Percentiles rank a stretch among this genome's conserved stretches.
phyloP scores from a whole-genome alignment of 2,888 invertebrate species.

The Harpalus rubripes region DNA sequence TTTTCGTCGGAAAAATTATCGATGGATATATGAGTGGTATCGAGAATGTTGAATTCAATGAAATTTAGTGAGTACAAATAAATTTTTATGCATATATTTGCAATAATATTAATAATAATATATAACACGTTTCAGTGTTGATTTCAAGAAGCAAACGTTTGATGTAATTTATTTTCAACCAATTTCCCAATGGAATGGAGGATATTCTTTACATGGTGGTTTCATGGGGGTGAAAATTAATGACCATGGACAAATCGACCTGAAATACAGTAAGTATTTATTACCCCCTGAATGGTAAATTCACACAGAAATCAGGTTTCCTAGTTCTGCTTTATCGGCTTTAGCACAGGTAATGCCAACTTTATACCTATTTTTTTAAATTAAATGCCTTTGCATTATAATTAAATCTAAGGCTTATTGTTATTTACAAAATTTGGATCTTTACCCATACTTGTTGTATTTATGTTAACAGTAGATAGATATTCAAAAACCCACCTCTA shows the following conservation, averaged over 20 bases:
- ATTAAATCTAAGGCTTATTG: no score
- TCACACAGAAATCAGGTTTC: no score
- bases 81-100: neutral
- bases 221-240: neutral
- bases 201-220: neutral
- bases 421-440: no score
- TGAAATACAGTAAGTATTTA: neutral
- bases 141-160: neutral
- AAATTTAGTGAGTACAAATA: neutral
- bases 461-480: no score
- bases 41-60: neutral
- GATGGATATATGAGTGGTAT: neutral
- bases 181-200: neutral
- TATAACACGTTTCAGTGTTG: neutral
- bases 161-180: constrained; percentile 2
- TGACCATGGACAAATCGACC: neutral
- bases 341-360: no score
- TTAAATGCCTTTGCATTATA: no score
- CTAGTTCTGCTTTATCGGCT: no score
- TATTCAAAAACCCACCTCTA: no score
- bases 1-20: neutral
- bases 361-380: no score
- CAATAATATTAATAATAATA: no score
- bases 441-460: no score
- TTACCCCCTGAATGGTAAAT: no score